Evolutionary conservation across 2,888 invertebrate species (phyloP), one percentile per base, ranked within the genome.

Genomic region (Bembecia ichneumoniformis): DNA sequence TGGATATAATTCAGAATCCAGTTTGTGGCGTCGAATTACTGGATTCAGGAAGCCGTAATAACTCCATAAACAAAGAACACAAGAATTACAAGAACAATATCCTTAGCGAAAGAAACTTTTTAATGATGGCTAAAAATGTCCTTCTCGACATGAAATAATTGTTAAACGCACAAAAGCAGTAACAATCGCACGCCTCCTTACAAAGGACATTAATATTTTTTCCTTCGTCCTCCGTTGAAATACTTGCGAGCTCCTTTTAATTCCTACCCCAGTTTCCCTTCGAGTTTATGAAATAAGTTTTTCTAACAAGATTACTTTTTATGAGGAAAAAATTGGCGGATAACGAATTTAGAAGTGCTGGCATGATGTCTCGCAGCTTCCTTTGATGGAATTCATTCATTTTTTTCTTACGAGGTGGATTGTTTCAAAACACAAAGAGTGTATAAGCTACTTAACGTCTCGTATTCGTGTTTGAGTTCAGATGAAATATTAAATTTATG

Each of bases 261-360:
- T 81, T 80, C 66, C 61, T 70, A 66, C 65, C 64, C 65, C 58
- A 56, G 59, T 70, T 60, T 40, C 59, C 62, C 59, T 58, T 56
- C 66, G 66, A 62, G 73, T 80, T 82, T 82, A 77, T 82, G 78
- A 80, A 84, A 83, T 80, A 84, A 86, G 79, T 83, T 84, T 69
- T 65, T 68, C 55, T 82, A 83, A 87, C 82, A 75, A 78, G 80
- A 82, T 86, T 83, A 82, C 74, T 62, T 77, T 83, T 83, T 80
- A 84, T 74, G 80, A 72, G 71, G 62, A 67, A 74, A 69, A 77
- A 83, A 83, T 84, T 82, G 80, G 68, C 64, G 77, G 73, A 77
- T 80, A 82, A 82, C 76, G 77, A 80, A 77, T 79, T 81, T 68
- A 64, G 68, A 43, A 68, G 66, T 62, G 67, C 54, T 57, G 60